Conservation (phyloP, 2,797 vertebrate genomes). For the Meda fulgida region DNA sequence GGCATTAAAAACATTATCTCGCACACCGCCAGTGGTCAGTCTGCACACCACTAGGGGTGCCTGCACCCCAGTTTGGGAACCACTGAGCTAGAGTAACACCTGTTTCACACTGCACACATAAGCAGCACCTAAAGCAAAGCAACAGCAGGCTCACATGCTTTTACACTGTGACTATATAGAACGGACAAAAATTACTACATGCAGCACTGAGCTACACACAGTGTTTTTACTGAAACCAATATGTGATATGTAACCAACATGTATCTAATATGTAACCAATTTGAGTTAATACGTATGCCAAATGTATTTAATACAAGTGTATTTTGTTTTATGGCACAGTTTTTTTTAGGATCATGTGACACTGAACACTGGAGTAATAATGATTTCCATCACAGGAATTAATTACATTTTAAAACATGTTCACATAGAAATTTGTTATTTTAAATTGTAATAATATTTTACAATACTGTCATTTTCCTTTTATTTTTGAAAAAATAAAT, state of each 20-base stretch:
- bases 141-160: background rate
- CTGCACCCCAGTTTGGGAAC: too few species aligned
- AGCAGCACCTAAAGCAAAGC: constrained; percentile 22
- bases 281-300: background rate
- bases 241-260: background rate
- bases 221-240: background rate
- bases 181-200: background rate
- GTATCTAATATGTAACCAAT: background rate
- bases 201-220: background rate
- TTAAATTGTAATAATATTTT: background rate
- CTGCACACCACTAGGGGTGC: too few species aligned
- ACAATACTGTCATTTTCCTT: background rate
- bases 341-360: too few species aligned
- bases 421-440: background rate
- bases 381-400: background rate
- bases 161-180: background rate
- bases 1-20: too few species aligned
- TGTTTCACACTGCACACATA: constrained; percentile 3
- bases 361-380: background rate
- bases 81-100: background rate
- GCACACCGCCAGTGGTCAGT: too few species aligned
- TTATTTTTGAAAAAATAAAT: background rate
- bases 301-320: background rate
- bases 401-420: background rate
- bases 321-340: background rate